phyloP scores from a whole-genome alignment of 2,888 invertebrate species.

The Melitaea athalia region DNA sequence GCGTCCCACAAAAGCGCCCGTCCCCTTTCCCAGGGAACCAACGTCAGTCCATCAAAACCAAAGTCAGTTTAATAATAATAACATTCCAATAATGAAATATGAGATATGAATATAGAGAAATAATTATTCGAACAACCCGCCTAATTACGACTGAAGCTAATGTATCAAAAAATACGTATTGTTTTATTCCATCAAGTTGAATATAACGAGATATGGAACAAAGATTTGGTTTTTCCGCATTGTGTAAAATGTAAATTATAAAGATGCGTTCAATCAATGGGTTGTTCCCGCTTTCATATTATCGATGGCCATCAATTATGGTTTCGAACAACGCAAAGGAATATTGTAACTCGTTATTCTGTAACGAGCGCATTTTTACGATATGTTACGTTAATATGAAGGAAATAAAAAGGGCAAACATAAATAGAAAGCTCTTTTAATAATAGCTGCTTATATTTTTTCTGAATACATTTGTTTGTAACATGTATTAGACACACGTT shows the following conservation, averaged over 20 bases:
- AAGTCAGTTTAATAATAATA: too few relatives aligned
- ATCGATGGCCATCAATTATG: conserved; percentile 12
- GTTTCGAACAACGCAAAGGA: conserved; percentile 9
- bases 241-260: conserved; percentile 50
- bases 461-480: too few relatives aligned
- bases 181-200: neutral
- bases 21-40: too few relatives aligned
- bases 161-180: neutral
- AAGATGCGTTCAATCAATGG: conserved; percentile 19
- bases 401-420: neutral
- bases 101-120: too few relatives aligned
- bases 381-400: neutral
- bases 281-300: neutral
- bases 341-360: conserved; percentile 2
- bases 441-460: too few relatives aligned
- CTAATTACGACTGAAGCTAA: neutral
- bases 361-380: conserved; percentile 5
- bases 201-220: conserved; percentile 41
- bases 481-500: too few relatives aligned
- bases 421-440: neutral
- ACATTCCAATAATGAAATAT: too few relatives aligned
- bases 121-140: too few relatives aligned
- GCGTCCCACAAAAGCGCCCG: too few relatives aligned
- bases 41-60: too few relatives aligned
- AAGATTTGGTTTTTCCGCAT: conserved; percentile 42